phyloP scores from a whole-genome alignment of 2,113 vertebrate genomes.

The Heliornis fulica region DNA sequence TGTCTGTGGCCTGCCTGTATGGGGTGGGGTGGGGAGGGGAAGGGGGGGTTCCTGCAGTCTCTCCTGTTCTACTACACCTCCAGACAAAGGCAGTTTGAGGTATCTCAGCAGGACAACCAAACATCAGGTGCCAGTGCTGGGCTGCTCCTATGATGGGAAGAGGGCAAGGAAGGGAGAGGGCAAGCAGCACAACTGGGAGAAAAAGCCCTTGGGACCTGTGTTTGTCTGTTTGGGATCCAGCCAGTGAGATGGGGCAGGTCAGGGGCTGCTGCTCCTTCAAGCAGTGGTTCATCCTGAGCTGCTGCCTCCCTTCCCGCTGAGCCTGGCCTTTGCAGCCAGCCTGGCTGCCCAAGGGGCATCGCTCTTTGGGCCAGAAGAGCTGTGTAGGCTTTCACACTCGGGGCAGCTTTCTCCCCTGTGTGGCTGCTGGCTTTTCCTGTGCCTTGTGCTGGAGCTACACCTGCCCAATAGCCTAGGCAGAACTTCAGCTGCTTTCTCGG shows the following conservation, averaged over 20 bases:
- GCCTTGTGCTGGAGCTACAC: background rate
- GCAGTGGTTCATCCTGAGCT: accelerated
- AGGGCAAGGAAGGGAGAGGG: background rate
- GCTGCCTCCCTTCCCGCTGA: background rate
- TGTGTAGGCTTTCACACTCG: background rate
- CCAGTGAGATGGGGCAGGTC: background rate
- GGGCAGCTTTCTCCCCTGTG: background rate
- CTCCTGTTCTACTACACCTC: background rate
- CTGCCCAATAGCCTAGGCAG: background rate
- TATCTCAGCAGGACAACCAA: background rate
- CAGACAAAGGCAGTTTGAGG: background rate
- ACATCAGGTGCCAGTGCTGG: background rate
- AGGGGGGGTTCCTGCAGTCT: too few relatives aligned
- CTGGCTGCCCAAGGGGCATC: background rate
- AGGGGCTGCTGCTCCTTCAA: background rate
- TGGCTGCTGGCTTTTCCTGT: background rate
- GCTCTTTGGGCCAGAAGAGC: background rate
- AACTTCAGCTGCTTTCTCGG: background rate
- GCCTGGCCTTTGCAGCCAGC: background rate
- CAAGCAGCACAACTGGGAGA: background rate
- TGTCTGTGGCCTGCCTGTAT: background rate
- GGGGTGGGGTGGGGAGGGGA: too few relatives aligned
- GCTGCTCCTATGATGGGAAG: background rate
- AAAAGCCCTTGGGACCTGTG: background rate
- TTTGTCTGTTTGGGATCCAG: background rate